phyloP scores from a whole-genome alignment of 2,113 vertebrate species.

The Cranoglanis bouderius region DNA sequence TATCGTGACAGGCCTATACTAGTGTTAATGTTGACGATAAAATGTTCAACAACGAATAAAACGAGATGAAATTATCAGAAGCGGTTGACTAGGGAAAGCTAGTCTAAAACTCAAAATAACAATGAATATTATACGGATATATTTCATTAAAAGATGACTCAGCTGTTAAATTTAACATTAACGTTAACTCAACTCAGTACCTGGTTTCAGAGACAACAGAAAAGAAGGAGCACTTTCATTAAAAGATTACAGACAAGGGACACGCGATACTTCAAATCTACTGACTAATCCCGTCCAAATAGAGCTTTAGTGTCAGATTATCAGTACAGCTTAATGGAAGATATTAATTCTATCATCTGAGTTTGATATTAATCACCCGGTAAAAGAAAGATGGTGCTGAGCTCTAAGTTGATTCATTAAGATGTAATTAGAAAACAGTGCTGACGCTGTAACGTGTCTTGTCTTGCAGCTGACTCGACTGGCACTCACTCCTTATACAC shows the following conservation, averaged over 20 bases:
- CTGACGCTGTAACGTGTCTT: not conserved
- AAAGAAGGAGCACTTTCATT: too few species aligned
- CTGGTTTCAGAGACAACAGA: too few species aligned
- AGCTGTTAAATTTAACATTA: not conserved
- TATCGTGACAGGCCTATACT: too few species aligned
- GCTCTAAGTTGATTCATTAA: not conserved
- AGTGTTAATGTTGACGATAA: too few species aligned
- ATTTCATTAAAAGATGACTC: not conserved
- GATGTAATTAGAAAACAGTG: too few species aligned
- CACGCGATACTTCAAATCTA: not conserved
- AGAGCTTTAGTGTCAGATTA: not conserved
- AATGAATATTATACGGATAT: too few species aligned
- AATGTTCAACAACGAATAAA: too few species aligned
- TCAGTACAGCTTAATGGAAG: not conserved
- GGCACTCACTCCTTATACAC: constrained; percentile 76
- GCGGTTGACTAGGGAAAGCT: too few species aligned
- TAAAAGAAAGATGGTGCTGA: not conserved
- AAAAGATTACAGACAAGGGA: too few species aligned
- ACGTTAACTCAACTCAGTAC: too few species aligned
- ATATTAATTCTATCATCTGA: not conserved
- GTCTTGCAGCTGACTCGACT: constrained; percentile 72
- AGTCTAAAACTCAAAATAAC: too few species aligned
- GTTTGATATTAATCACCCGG: not conserved
- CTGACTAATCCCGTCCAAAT: not conserved
- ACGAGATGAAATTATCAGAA: too few species aligned